Conservation (phyloP, 2,113 vertebrate genomes). For the Peromyscus polionotus region DNA sequence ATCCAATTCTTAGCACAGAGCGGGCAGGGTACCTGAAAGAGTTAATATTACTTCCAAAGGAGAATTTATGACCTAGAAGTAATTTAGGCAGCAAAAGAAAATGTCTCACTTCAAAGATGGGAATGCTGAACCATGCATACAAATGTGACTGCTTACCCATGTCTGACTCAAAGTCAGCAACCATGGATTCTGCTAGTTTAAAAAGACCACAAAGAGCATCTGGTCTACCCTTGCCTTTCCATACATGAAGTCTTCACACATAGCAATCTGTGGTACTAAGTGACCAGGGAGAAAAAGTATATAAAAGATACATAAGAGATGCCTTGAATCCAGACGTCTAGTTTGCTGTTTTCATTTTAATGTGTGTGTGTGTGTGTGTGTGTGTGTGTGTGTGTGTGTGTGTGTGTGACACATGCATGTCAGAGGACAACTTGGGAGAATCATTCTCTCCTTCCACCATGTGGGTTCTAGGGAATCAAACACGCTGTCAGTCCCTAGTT, state of each 20-base stretch:
- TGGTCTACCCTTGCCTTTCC: neutral
- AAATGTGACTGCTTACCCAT: constrained; percentile 64
- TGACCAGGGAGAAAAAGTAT: neutral
- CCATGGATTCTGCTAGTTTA: constrained; percentile 26
- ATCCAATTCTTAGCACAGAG: constrained; percentile 2
- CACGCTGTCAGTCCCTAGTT: neutral
- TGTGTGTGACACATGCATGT: neutral
- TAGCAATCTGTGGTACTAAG: neutral
- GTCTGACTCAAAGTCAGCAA: constrained; percentile 59
- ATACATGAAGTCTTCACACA: neutral
- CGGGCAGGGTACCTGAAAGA: constrained; percentile 17
- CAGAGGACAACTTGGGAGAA: neutral
- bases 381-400: neutral
- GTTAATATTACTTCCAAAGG: constrained; percentile 70
- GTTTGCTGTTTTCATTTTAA: neutral
- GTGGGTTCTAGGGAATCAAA: neutral
- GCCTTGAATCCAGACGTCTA: neutral
- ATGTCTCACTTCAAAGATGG: constrained; percentile 73
- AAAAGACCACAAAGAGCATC: constrained; percentile 30
- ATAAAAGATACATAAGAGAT: neutral
- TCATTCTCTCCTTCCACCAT: neutral
- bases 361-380: neutral
- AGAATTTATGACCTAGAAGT: constrained; percentile 76
- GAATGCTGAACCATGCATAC: constrained; percentile 63
- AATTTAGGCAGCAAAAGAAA: constrained; percentile 74